Evolutionary conservation across 2,113 vertebrate species (phyloP).

Genomic region (Pseudorasbora parva): DNA sequence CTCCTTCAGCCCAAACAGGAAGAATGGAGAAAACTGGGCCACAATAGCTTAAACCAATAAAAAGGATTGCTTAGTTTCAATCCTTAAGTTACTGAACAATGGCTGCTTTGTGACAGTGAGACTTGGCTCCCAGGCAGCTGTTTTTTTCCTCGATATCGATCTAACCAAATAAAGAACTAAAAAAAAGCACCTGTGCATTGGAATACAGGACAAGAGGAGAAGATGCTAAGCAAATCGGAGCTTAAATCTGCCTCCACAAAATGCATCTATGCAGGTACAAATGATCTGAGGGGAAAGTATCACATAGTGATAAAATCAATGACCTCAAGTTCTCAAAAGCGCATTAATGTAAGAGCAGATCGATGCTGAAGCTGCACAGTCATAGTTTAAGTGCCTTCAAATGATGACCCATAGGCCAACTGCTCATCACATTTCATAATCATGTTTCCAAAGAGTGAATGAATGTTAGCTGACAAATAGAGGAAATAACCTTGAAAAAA

Average conservation of each 20-base stretch:
- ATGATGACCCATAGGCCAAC: slow-evolving; percentile 51
- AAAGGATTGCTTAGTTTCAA: slow-evolving; percentile 58
- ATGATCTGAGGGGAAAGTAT: slow-evolving; percentile 39
- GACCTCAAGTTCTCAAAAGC: slow-evolving; percentile 45
- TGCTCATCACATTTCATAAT: slow-evolving; percentile 47
- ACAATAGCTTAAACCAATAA: slow-evolving; percentile 65
- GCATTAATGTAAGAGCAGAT: slow-evolving; percentile 47
- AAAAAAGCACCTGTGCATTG: slow-evolving; percentile 46
- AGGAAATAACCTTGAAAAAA: slow-evolving; percentile 46
- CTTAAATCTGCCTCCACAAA: slow-evolving; percentile 9
- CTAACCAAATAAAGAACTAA: slow-evolving; percentile 45
- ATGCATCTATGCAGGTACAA: slow-evolving; percentile 11
- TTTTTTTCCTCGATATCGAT: slow-evolving; percentile 64
- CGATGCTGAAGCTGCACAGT: slow-evolving; percentile 45
- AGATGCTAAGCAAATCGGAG: slow-evolving; percentile 39
- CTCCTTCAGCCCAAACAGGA: slow-evolving; percentile 47
- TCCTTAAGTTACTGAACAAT: slow-evolving; percentile 62
- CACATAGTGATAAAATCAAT: slow-evolving; percentile 52
- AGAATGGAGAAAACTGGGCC: slow-evolving; percentile 43
- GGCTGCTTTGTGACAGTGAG: slow-evolving; percentile 54
- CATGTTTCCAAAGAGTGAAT: slow-evolving; percentile 44
- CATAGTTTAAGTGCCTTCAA: slow-evolving; percentile 53
- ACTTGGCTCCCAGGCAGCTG: slow-evolving; percentile 58
- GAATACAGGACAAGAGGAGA: slow-evolving; percentile 18
- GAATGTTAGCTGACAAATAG: slow-evolving; percentile 42